Evolutionary conservation across 2,797 vertebrate genomes (phyloP), one percentile per base, ranked within the genome.

Genomic region (Squalus acanthias): DNA sequence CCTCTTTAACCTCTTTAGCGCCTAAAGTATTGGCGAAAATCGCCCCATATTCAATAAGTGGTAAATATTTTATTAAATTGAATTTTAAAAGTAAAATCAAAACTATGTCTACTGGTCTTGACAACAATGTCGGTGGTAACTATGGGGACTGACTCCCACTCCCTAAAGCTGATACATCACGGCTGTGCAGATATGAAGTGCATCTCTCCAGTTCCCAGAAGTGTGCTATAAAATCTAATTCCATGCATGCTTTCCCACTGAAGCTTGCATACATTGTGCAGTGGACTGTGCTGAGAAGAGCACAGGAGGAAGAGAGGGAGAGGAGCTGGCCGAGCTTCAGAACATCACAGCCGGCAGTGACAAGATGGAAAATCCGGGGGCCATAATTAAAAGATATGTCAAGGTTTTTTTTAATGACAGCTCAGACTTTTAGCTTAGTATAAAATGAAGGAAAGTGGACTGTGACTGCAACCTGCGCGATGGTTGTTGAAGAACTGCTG

Each of bases 191-290:
- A 69, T 93, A 46, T n/a, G 89, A 91, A 92, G 89, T 92, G 89
- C 60, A 95, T 72, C 20, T 50, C 50, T 72, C 10, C 46, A 72
- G 94, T 74, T 95, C 94, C 91, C 94, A 95, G 94, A 29, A 95
- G 46, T 29, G 69, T 74, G 94, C 69, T 74, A 74, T 95, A 50
- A 57, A 57, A 33, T 74, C 39, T 95, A 70, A 95, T 69, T 95
- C 94, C 94, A 70, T 15, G 94, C 94, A 70, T 95, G 94, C 69
- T 95, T 95, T 74, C 94, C 46, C 69, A 29, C 69, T 95, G 94
- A 74, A 95, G 69, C 70, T 46, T 95, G 26, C 70, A 57, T 69
- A 95, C 10, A 95, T 74, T 95, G 94, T 74, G 94, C 69, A 70
- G 69, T 53, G 94, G 69, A 74, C 39, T 69, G 65, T 63, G 33